Evolutionary conservation across 2,797 vertebrate genomes (phyloP), one percentile per base, ranked within the genome.

Genomic region (Chrysocyon brachyurus): DNA sequence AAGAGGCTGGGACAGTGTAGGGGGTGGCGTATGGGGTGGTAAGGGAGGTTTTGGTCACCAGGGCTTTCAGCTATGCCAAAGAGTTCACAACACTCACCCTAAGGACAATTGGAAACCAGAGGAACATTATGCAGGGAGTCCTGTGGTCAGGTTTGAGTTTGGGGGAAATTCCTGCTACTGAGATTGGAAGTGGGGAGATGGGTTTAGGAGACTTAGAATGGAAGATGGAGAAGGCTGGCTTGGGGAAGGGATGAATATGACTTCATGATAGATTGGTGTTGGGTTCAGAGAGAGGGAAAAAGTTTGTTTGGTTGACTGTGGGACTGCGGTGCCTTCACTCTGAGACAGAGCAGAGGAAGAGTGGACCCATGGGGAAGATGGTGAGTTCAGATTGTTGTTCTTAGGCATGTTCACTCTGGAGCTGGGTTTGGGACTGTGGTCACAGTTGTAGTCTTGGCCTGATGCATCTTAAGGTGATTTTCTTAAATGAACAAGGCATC

Each of bases 1-100:
- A 28, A 14, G 6, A 33, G 52, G 28, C 15, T 68, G 31, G 11
- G 6, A 22, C 1, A 3, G 17, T 3, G 0, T 21, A 8, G 26
- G 36, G 88, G 49, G 19, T 8, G 3, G 59, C 22, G 6, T 3
- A 12, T 61, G 40, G 24, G 3, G 22, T 19, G 12, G 12, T 26
- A 33, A 57, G 56, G n/a, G 68, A 73, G 24, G 33, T 5, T 24
- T 64, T 33, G 40, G 21, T 86, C 14, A 5, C 12, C 17, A 70
- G 21, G 24, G 5, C n/a, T 52, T 87, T 10, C 12, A 1, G 26
- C 61, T 85, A 0, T 9, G 21, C 33, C 28, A 8, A 2, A 46
- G 21, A 28, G 0, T 28, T 61, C 17, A 15, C 28, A 56, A 70
- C 40, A 40, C 11, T 28, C 49, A 59, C 40, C 28, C 17, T 12